phyloP scores from a whole-genome alignment of 1,140 invertebrate genomes.

The Acromyrmex heyeri region DNA sequence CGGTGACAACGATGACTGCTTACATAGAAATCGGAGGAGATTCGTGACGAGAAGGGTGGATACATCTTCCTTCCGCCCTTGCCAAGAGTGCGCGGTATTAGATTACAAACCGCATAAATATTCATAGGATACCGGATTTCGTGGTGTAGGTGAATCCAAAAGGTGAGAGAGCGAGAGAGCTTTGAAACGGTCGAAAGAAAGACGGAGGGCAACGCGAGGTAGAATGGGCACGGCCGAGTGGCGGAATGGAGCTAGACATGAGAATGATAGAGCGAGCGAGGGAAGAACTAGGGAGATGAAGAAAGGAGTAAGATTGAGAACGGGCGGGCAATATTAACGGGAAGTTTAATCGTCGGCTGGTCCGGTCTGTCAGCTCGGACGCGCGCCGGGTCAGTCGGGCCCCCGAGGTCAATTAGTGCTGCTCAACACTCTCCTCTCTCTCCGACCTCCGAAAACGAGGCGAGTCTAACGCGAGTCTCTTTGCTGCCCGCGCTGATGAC shows the following conservation, averaged over 20 bases:
- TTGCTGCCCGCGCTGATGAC: constrained; percentile 62
- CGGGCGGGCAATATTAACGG: constrained; percentile 84
- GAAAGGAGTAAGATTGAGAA: constrained; percentile 67
- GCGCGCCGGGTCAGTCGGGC: constrained; percentile 85
- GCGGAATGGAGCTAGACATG: constrained; percentile 52
- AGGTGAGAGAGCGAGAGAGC: constrained; percentile 40
- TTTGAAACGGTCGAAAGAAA: not conserved
- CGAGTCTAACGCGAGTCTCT: constrained; percentile 71
- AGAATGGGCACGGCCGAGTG: constrained; percentile 39
- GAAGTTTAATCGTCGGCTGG: constrained; percentile 85
- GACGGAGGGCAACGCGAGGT: constrained; percentile 18
- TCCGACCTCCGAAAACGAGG: constrained; percentile 75
- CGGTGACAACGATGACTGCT: not conserved
- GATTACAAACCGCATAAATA: constrained; percentile 80
- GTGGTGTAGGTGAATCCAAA: constrained; percentile 74
- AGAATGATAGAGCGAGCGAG: constrained; percentile 60
- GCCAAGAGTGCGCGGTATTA: constrained; percentile 58
- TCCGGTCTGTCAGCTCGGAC: constrained; percentile 84
- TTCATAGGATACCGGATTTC: constrained; percentile 74
- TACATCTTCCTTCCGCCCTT: constrained; percentile 26
- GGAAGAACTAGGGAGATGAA: constrained; percentile 26
- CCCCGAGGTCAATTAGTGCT: constrained; percentile 85
- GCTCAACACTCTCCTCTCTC: constrained; percentile 83
- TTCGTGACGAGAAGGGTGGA: constrained; percentile 54
- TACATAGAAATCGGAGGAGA: constrained; percentile 16